Evolutionary conservation across 2,888 invertebrate genomes (phyloP).

Genomic region (Craniophora ligustri): DNA sequence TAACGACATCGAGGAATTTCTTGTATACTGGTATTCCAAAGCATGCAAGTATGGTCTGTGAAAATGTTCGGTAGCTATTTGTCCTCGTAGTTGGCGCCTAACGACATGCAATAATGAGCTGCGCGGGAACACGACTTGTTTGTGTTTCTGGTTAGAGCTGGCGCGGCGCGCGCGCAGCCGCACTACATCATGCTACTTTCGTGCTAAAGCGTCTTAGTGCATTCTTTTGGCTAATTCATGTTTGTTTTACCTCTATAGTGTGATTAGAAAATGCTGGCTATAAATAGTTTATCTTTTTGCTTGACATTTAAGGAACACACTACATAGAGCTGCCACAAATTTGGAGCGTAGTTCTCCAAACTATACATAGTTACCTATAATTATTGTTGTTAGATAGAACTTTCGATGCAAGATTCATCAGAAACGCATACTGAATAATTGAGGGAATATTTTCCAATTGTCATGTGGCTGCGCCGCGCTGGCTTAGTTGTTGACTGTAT

Average conservation of each 20-base stretch:
- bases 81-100: conserved; percentile 74
- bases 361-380: no score
- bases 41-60: conserved; percentile 42
- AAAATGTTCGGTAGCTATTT: conserved; percentile 60
- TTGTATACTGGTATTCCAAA: conserved; percentile 39
- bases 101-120: conserved; percentile 84
- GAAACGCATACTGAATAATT: background rate
- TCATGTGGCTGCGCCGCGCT: conserved; percentile 7
- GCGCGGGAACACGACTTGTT: conserved; percentile 70
- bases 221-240: conserved; percentile 16
- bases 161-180: conserved; percentile 46
- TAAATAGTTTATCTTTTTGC: background rate
- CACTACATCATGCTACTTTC: conserved; percentile 43
- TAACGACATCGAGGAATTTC: conserved; percentile 29
- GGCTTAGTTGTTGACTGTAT: conserved; percentile 64
- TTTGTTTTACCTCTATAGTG: background rate
- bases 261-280: background rate
- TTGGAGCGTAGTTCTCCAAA: background rate
- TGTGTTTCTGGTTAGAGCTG: conserved; percentile 71
- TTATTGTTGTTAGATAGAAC: background rate
- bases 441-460: conserved; percentile 32
- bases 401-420: background rate
- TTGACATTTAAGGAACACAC: background rate
- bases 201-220: conserved; percentile 51
- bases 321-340: background rate